Evolutionary conservation across 2,797 vertebrate species (phyloP), one percentile per base, ranked within the genome.

Genomic region (Trachops cirrhosus): DNA sequence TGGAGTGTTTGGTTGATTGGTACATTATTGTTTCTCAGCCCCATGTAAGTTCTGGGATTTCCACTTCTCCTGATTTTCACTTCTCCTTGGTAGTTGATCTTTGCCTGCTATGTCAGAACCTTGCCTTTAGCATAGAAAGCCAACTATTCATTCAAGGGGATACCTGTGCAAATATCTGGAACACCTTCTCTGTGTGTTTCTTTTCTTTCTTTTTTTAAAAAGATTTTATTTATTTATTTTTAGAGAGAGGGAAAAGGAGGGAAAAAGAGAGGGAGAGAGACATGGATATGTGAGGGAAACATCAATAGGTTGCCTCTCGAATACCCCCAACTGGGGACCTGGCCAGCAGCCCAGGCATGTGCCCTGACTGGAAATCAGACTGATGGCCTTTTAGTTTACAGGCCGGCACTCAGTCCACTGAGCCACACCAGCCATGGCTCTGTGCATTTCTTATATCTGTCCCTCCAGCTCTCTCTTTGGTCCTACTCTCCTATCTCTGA

Each of bases 1-100:
- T 0, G 3, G 29, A 59, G 39, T 6, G 6, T 14, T 2, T 46
- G 10, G 34, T 15, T 18, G 7, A 26, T 5, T 34, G 6, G 62
- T 10, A 12, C 64, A 73, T 48, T 18, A n/a, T 32, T 54, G 54
- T 71, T 68, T 21, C 62, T 50, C 9, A 39, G 32, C 9, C 8
- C 26, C 6, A 3, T 22, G 6, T 39, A 64, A 46, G 46, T 79
- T 71, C 64, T 46, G 14, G 19, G 29, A 34, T 57, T 48, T 41
- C 64, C 59, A 29, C 10, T 22, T 22, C 14, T 19, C 50, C 50
- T 6, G 26, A 32, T 59, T 44, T 52, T 44, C 44, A 46, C 62
- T 39, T 52, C n/a, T 82, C 39, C 46, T 46, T 46, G 44, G 52
- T 32, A 29, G 3, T 15, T 34, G 70, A 34, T 15, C n/a, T 71